A percentile compares a stretch with the other conserved stretches of the same genome.
phyloP scores from a whole-genome alignment of 2,113 vertebrate species.

The Telmatochromis bifrenatus region DNA sequence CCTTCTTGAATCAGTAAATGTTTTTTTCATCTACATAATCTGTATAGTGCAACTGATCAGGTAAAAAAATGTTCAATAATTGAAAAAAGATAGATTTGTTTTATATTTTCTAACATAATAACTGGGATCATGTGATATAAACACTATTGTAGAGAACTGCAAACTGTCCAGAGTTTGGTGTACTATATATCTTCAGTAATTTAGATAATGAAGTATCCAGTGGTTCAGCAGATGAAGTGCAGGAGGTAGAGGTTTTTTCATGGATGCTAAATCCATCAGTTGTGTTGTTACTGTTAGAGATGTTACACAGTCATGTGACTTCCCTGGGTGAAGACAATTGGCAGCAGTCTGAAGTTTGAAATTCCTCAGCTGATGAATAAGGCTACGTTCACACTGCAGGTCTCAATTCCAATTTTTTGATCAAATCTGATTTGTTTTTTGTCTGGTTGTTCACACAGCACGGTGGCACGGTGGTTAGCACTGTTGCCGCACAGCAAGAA shows the following conservation, averaged over 20 bases:
- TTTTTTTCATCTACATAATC: neutral
- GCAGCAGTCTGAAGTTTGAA: neutral
- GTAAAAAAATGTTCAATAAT: neutral
- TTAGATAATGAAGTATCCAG: neutral
- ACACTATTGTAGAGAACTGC: neutral
- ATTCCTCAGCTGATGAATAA: neutral
- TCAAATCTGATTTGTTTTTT: neutral
- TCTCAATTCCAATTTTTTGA: accelerated
- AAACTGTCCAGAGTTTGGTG: neutral
- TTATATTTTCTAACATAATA: neutral
- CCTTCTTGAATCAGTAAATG: accelerated
- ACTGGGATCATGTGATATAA: neutral
- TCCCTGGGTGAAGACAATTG: neutral
- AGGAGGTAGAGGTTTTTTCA: accelerated
- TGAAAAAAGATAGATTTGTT: neutral
- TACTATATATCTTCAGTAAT: neutral
- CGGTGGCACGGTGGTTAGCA: no score
- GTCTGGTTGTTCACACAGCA: no score
- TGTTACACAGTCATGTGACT: neutral
- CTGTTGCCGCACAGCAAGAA: no score
- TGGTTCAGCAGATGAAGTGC: neutral
- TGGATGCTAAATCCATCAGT: neutral
- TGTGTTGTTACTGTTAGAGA: neutral
- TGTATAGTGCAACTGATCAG: neutral
- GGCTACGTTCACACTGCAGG: neutral